Evolutionary conservation across 2,113 vertebrate species (phyloP), one percentile per base, ranked within the genome.

Genomic region (Callipepla californica): DNA sequence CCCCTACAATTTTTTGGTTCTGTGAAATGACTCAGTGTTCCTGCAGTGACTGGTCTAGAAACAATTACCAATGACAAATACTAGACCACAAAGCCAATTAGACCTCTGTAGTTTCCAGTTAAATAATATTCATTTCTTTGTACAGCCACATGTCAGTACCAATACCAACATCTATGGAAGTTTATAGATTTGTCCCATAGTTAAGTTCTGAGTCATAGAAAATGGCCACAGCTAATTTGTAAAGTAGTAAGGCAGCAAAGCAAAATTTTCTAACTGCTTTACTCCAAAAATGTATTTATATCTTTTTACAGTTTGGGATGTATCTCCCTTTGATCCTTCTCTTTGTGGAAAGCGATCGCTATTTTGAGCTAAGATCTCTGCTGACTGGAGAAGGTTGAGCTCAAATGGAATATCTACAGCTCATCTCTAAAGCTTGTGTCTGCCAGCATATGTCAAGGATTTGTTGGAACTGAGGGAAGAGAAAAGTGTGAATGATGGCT

Each of bases 201-300:
- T 51, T 80, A 42, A 58, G 34, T 23, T 66, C 30, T 40, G 40
- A 82, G 30, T 10, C 0, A 0, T 18, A 58, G 55, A 32, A 2
- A 4, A 73, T 28, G 10, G 36, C 55, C 28, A 59, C 16, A 48
- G 42, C 4, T 83, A 87, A 67, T 91, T 65, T 94, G 59, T 89
- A 82, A 91, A 77, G 34, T 57, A 50, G 28, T 55, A 67, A 88
- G 59, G 58, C 78, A 74, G 50, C 15, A 91, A 82, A 89, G 40
- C 50, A 74, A 51, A 82, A 70, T 95, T 91, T 82, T 95, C 81
- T 79, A 91, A 85, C 87, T 83, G 89, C 59, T 82, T 89, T 44
- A 74, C 14, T 89, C 25, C 57, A 94, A 53, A 91, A 74, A 22
- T 80, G 1, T 57, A 77, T 87, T 83, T 68, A 51, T 77, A 63